Evolutionary conservation across 2,113 vertebrate species (phyloP).

Genomic region (Pteronura brasiliensis): DNA sequence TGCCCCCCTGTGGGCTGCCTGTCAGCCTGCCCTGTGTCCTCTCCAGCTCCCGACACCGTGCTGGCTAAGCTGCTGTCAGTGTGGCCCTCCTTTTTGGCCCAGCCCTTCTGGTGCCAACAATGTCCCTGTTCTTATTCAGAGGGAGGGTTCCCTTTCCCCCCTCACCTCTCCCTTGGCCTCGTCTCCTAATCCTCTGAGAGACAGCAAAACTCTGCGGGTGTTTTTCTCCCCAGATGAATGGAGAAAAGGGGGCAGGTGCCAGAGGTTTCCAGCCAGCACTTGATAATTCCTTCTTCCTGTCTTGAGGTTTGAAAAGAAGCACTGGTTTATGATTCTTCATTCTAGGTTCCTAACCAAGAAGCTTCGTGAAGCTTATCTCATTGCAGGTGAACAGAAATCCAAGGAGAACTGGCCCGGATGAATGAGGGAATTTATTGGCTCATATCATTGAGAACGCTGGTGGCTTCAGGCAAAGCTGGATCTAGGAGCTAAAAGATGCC

Average conservation of each 20-base stretch:
- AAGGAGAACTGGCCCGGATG: rapidly evolving
- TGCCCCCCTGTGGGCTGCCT: neutral
- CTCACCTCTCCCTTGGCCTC: neutral
- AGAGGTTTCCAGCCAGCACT: neutral
- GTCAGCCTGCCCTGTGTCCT: neutral
- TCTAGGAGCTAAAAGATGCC: neutral
- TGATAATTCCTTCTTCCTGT: neutral
- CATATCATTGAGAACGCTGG: neutral
- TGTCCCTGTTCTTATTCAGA: neutral
- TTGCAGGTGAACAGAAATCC: neutral
- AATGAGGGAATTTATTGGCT: neutral
- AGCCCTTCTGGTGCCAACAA: neutral
- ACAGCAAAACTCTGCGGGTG: neutral
- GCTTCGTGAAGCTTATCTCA: neutral
- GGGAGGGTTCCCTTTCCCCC: neutral
- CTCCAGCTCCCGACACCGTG: neutral
- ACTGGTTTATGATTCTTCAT: neutral
- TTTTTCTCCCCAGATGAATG: neutral
- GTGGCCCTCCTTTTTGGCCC: neutral
- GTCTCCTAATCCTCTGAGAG: neutral
- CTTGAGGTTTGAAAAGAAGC: neutral
- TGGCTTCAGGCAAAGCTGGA: neutral
- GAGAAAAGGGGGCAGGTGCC: neutral
- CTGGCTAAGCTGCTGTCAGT: rapidly evolving
- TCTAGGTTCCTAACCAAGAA: neutral